These are phyloP conservation scores for Holocentrus rufus DNA, from an alignment of 2,797 vertebrate genomes.

Conservation along the genomic window DNA sequence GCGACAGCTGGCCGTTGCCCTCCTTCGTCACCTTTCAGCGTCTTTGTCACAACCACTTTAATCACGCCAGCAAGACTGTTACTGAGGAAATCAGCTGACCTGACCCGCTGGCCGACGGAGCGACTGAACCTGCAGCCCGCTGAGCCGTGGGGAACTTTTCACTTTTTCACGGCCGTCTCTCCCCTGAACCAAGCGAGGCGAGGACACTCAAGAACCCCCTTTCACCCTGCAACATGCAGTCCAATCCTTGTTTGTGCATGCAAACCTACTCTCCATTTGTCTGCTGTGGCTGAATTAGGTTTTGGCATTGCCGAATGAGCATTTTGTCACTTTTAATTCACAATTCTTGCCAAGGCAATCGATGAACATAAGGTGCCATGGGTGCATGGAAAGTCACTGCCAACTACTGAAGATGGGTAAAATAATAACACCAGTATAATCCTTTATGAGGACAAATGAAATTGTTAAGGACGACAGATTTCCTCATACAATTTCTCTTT, in stretches of 20 bases:
- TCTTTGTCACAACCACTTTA: conserved; percentile 81
- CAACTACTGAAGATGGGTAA: no score
- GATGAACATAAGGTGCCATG: not conserved
- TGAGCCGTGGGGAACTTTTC: conserved; percentile 32
- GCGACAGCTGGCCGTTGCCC: conserved; percentile 76
- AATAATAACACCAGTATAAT: not conserved
- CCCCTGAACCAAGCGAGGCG: no score
- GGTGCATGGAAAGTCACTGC: not conserved
- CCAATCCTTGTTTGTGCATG: no score
- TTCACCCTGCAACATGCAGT: no score
- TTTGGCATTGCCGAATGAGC: not conserved
- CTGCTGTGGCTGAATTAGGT: no score
- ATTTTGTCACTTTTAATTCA: not conserved
- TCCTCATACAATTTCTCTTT: not conserved
- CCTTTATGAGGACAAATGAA: not conserved
- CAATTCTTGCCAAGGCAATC: not conserved
- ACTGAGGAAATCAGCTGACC: conserved; percentile 80
- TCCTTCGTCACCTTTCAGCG: conserved; percentile 60
- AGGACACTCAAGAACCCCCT: no score
- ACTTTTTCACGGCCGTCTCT: not conserved
- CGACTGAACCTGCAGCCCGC: conserved; percentile 34
- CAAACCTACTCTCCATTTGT: no score
- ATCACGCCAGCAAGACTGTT: conserved; percentile 80
- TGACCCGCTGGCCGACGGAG: conserved; percentile 56
- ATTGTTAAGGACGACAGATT: not conserved